A percentile compares a stretch with the other conserved stretches of the same genome.
Evolutionary conservation across 2,113 vertebrate species (phyloP).

Genomic region (Phodopus roborovskii): DNA sequence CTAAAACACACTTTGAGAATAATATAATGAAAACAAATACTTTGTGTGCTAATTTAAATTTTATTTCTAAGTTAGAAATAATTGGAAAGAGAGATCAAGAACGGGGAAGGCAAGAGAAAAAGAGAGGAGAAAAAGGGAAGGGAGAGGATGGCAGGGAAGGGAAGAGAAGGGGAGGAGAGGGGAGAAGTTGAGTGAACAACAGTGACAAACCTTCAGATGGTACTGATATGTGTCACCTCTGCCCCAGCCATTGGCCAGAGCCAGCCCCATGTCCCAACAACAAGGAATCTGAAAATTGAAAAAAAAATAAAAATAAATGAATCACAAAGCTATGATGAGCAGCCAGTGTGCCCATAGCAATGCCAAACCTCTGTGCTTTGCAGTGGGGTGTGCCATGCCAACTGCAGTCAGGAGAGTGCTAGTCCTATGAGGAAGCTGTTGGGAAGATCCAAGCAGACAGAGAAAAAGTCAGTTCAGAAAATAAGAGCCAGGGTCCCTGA

Average conservation of each 20-base stretch:
- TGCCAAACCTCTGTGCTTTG: not conserved
- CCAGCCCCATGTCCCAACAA: not conserved
- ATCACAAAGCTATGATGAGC: not conserved
- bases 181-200: not conserved
- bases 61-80: not conserved
- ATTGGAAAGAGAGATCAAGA: not conserved
- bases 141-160: fast-evolving
- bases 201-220: not conserved
- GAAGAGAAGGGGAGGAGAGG: not conserved
- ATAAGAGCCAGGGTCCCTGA: not conserved
- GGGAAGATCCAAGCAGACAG: not conserved
- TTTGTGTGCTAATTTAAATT: not conserved
- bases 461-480: not conserved
- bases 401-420: not conserved
- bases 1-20: not conserved
- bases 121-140: fast-evolving
- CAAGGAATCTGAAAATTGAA: not conserved
- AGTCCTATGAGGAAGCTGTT: not conserved
- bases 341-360: not conserved
- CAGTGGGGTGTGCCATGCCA: not conserved
- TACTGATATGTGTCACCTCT: not conserved
- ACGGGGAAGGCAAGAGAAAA: not conserved
- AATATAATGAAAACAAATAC: not conserved
- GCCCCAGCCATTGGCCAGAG: not conserved
- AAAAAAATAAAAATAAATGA: too few species aligned